A percentile compares a stretch with the other conserved stretches of the same genome.
Evolutionary conservation across 92 coral and sea anemone species (phyloP).

Genomic region (Heliopora coerulea): DNA sequence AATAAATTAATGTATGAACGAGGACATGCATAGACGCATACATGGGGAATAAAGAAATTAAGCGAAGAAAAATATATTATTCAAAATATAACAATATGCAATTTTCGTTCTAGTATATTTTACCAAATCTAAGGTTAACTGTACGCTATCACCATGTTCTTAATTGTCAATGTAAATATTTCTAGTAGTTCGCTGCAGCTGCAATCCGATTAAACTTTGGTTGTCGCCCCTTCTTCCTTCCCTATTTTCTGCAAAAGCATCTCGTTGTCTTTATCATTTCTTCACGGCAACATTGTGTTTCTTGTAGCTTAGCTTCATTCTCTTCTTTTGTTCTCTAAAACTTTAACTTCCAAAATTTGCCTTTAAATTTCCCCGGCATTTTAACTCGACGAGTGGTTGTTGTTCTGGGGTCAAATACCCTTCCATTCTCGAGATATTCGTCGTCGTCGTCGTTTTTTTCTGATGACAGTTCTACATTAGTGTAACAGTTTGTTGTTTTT

Average conservation of each 20-base stretch:
- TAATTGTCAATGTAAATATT: no score
- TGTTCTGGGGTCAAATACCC: neutral
- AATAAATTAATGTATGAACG: no score
- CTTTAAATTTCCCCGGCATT: neutral
- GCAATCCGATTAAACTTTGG: no score
- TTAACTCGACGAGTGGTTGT: neutral
- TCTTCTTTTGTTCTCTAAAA: constrained; percentile 31
- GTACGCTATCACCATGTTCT: no score
- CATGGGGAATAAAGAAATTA: no score
- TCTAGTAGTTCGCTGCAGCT: no score
- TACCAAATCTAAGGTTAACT: no score
- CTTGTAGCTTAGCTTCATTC: neutral
- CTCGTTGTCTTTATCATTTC: neutral
- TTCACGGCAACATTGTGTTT: neutral
- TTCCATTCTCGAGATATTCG: neutral
- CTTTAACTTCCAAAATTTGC: constrained; percentile 19
- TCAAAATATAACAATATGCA: no score
- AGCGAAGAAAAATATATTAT: no score
- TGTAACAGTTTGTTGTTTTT: neutral
- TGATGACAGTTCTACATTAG: neutral
- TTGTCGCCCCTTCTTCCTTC: no score
- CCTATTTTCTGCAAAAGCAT: neutral
- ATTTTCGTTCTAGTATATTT: no score
- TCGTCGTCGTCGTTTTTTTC: neutral
- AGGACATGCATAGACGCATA: no score